These are phyloP conservation scores for Pelochelys cantorii DNA, from an alignment of 2,797 vertebrate genomes.

Conservation along the genomic window DNA sequence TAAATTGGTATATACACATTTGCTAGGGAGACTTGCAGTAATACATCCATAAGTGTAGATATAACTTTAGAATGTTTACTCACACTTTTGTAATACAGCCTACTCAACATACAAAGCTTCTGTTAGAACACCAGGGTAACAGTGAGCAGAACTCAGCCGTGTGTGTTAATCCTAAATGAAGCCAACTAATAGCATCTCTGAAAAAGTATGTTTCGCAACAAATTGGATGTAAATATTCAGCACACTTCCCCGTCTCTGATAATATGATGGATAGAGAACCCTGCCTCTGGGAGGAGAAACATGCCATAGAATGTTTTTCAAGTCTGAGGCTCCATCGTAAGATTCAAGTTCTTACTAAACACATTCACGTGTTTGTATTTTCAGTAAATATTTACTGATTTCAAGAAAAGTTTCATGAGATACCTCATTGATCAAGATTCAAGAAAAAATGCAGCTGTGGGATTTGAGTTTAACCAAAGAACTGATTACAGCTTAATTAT, in stretches of 20 bases:
- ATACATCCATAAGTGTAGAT: background rate
- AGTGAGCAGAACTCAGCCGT: background rate
- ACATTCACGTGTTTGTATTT: background rate
- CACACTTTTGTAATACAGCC: background rate
- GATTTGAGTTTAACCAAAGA: slow-evolving; percentile 44
- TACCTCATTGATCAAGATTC: slow-evolving; percentile 20
- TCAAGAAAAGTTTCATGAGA: background rate
- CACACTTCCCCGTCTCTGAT: background rate
- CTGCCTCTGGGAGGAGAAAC: background rate
- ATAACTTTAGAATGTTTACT: background rate
- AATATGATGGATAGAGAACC: background rate
- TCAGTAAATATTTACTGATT: background rate
- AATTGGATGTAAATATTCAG: background rate
- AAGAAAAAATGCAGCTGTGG: background rate
- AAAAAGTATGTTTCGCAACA: background rate
- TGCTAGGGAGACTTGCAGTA: background rate
- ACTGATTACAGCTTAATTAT: slow-evolving; percentile 36
- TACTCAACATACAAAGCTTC: background rate
- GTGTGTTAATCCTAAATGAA: background rate
- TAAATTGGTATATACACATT: background rate
- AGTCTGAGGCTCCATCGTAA: background rate
- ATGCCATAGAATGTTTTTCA: background rate
- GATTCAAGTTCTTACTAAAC: background rate
- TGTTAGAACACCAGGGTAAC: background rate
- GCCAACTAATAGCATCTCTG: background rate